Evolutionary conservation across 2,113 vertebrate genomes (phyloP).

Genomic region (Sinocyclocheilus grahami): DNA sequence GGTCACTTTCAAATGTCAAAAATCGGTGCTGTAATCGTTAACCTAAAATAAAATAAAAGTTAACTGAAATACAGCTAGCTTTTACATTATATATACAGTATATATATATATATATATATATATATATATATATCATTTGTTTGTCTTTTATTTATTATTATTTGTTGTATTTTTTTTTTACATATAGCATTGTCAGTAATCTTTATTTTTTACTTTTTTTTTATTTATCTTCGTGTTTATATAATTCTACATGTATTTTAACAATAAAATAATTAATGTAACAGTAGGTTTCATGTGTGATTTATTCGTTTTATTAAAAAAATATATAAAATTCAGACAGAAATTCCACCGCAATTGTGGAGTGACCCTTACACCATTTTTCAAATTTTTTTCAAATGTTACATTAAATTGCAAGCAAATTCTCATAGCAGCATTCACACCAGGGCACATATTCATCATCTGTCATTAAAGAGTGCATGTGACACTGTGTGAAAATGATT

Average conservation of each 20-base stretch:
- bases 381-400: background rate
- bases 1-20: background rate
- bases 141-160: too few relatives aligned
- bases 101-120: too few relatives aligned
- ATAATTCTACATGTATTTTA: too few relatives aligned
- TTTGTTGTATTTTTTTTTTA: too few relatives aligned
- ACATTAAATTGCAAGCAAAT: conserved; percentile 2
- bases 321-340: background rate
- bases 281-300: background rate
- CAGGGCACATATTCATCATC: background rate
- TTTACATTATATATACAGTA: too few relatives aligned
- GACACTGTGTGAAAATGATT: background rate
- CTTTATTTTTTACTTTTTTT: too few relatives aligned
- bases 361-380: background rate
- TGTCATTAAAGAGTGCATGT: conserved; percentile 17
- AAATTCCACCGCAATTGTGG: background rate
- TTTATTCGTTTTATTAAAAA: background rate
- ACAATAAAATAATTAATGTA: background rate
- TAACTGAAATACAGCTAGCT: too few relatives aligned
- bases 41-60: background rate
- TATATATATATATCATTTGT: too few relatives aligned
- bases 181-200: too few relatives aligned
- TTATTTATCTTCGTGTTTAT: too few relatives aligned
- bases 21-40: background rate
- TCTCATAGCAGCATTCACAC: background rate